Conservation (phyloP, 2,113 vertebrate genomes). For the Macquaria ambigua region DNA sequence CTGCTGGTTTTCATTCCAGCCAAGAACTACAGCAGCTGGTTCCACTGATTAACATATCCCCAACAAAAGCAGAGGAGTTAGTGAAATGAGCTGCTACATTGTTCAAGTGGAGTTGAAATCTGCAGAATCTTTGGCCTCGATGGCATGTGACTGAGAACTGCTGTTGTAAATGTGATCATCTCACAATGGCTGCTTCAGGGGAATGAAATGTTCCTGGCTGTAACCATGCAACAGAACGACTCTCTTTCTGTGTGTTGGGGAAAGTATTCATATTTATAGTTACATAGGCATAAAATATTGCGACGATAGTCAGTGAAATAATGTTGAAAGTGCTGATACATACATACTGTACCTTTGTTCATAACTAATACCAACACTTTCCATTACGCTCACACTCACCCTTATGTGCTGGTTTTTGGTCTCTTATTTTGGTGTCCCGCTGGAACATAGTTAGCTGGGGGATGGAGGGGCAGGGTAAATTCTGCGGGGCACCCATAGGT, state of each 20-base stretch:
- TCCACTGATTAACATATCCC: conserved; percentile 48
- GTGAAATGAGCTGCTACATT: conserved; percentile 46
- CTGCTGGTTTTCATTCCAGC: conserved; percentile 44
- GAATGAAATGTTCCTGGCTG: neutral
- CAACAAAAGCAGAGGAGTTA: conserved; percentile 44
- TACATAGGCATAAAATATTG: neutral
- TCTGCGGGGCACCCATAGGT: too few species aligned
- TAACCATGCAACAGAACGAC: neutral
- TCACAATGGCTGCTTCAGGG: conserved; percentile 8
- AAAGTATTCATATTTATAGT: neutral
- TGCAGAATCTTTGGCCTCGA: conserved; percentile 10
- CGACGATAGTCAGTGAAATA: neutral
- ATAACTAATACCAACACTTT: neutral
- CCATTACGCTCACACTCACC: neutral
- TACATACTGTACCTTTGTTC: neutral
- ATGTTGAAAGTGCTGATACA: neutral
- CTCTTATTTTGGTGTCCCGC: neutral
- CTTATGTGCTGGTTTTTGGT: neutral
- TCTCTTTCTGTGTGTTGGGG: neutral
- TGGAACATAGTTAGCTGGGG: neutral
- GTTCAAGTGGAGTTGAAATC: conserved; percentile 20
- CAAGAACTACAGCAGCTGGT: conserved; percentile 59
- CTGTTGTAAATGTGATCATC: conserved; percentile 7
- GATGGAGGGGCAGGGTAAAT: neutral
- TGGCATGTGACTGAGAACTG: conserved; percentile 4